Evolutionary conservation across 2,888 invertebrate species (phyloP), one percentile per base, ranked within the genome.

Genomic region (Norana najaformis): DNA sequence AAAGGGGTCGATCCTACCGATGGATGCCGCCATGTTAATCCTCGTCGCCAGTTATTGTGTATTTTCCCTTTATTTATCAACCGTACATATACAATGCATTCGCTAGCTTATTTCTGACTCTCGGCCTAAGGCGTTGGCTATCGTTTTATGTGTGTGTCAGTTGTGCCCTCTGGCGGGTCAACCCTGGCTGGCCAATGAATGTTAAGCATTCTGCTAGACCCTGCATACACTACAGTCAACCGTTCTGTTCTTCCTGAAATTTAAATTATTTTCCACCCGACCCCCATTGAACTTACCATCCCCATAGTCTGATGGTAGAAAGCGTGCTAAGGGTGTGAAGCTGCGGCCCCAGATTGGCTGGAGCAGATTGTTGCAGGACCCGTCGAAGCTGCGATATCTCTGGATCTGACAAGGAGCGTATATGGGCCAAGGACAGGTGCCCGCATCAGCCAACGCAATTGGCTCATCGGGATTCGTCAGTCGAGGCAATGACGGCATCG

Each of bases 341-440:
- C 92, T 38, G 37, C 91, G 88, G 18, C 93, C 93, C 91, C 91
- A 91, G 37, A 90, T 83, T 0, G 93, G 92, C 36, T 90, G 82
- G 18, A 89, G 30, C 41, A 93, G 90, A 90, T 93, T 93, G 91
- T 93, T 93, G 90, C 93, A 93, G 30, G 91, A 91, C 13, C 93
- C 93, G 88, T 93, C 93, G 34, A 92, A 91, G 14, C 93, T 92
- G 88, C 93, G 90, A 91, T 92, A 93, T 39, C 88, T 88, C 11
- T 41, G 39, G 37, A n/a, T 13, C 35, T 69, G 69, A 69, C 38
- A 37, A 35, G 34, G 34, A 53, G 41, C 47, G 89, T 90, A 89
- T 14, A 34, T 41, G 14, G 91, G 88, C 88, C 89, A 91, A n/a
- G 91, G 91, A 83, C 91, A 91, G 14, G 91, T 83, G 37, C 89